phyloP scores from a whole-genome alignment of 2,797 vertebrate species.

The Champsocephalus esox region DNA sequence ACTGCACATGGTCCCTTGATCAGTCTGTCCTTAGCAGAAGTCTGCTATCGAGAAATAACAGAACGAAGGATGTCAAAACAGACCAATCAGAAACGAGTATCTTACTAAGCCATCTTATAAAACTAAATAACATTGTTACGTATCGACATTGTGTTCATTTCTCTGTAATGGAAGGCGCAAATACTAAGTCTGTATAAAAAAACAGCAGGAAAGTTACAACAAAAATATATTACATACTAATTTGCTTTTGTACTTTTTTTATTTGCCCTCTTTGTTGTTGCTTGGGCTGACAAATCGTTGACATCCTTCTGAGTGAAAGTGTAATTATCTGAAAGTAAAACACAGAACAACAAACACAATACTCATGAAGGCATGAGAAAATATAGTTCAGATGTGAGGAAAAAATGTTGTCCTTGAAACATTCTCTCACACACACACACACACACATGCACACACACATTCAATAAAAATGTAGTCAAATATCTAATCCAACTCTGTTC shows the following conservation, averaged over 20 bases:
- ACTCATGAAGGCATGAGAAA: background rate
- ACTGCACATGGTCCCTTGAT: no score
- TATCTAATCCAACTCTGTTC: constrained; percentile 79
- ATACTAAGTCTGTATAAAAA: no score
- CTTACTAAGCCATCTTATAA: no score
- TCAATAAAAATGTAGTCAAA: constrained; percentile 71
- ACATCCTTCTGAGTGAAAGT: background rate
- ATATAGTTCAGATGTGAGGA: background rate
- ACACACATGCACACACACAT: constrained; percentile 3
- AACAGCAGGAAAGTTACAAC: background rate
- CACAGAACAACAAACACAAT: background rate
- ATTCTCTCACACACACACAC: background rate
- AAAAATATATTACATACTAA: background rate
- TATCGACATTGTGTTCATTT: background rate
- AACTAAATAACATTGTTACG: no score
- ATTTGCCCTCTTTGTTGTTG: background rate
- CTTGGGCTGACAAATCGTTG: background rate
- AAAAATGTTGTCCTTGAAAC: constrained; percentile 3
- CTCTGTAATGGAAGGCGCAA: no score
- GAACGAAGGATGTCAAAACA: no score
- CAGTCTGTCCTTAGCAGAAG: no score
- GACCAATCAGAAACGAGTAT: no score
- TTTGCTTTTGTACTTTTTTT: background rate
- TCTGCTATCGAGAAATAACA: no score
- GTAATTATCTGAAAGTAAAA: constrained; percentile 2